phyloP scores from a whole-genome alignment of 2,888 invertebrate species.

The Tupiocoris notatus region DNA sequence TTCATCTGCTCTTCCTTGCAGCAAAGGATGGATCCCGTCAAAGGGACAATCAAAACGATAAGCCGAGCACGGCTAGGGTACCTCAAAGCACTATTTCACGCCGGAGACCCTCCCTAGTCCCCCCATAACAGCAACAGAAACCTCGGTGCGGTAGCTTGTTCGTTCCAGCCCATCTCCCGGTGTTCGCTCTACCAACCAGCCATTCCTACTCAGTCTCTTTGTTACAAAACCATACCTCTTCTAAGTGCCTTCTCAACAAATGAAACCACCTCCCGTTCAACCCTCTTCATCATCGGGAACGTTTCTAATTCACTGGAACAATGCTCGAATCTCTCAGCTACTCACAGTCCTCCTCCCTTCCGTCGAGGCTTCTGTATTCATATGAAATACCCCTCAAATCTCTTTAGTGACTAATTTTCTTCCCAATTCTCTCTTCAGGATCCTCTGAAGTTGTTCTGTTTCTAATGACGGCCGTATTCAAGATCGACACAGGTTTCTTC shows the following conservation, averaged over 20 bases:
- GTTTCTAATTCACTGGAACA: slow-evolving; percentile 36
- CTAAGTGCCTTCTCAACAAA: slow-evolving; percentile 39
- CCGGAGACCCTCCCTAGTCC: neutral
- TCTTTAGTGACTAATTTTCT: slow-evolving; percentile 34
- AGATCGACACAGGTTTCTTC: too few species aligned
- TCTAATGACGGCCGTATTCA: too few species aligned
- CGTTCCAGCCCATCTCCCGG: neutral
- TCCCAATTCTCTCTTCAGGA: too few species aligned
- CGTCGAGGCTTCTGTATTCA: slow-evolving; percentile 26
- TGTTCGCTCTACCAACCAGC: slow-evolving; percentile 3
- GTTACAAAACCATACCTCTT: slow-evolving; percentile 19
- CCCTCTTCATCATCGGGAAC: slow-evolving; percentile 23
- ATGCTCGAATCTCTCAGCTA: too few species aligned
- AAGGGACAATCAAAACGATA: slow-evolving; percentile 39
- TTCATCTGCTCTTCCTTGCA: neutral
- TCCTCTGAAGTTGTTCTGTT: too few species aligned
- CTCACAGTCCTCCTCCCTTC: slow-evolving; percentile 8
- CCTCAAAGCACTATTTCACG: neutral
- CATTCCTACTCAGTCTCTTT: slow-evolving; percentile 5
- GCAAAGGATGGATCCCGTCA: slow-evolving; percentile 27
- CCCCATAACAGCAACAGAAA: too few species aligned
- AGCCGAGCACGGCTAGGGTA: slow-evolving; percentile 18
- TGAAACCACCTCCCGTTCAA: slow-evolving; percentile 17
- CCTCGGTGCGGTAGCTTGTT: too few species aligned
- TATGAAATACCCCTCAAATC: slow-evolving; percentile 28